Evolutionary conservation across 2,797 vertebrate species (phyloP), one percentile per base, ranked within the genome.

Genomic region (Cossypha dichroa): DNA sequence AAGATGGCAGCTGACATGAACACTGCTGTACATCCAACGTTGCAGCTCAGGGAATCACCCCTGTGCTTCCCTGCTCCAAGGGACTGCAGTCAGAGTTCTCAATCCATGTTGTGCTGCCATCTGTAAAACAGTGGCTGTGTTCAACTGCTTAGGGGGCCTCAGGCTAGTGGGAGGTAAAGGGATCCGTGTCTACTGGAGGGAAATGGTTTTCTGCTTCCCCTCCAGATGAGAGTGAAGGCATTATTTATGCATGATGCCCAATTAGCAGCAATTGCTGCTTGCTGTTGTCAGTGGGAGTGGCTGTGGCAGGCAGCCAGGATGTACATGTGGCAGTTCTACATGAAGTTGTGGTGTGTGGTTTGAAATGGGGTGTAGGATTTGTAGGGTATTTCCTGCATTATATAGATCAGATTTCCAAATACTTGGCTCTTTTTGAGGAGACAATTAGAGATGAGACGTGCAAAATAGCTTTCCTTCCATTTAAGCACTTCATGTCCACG

Each of bases 241-340:
- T 97, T 85, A 94, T 85, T 97, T 95, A 93, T 97, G 88, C 72
- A 96, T 95, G 90, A 93, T 91, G 68, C 64, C 72, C 73, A 94
- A 88, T 96, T 97, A 97, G 93, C 85, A 81, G 90, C 90, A 83
- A 67, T 96, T 93, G 87, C 93, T 75, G 89, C 91, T 85, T 45
- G 0, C 55, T 74, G 45, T 41, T 88, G 87, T 67, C 20, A 29
- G 29, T 77, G 90, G 93, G 93, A 94, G 94, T 46, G 95, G 94
- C 81, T 38, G 81, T 93, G 96, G 96, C 94, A 63, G 79, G 49
- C 14, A 13, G 95, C 91, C 94, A 93, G 94, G 4, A 26, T 10
- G 75, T 85, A 69, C 28, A 26, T 63, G 85, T 88, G 93, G 73
- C 66, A 81, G 19, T 92, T 51, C 28, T 9, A 20, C 26, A 1